Conservation (phyloP, 1,140 invertebrate genomes). For the Teleopsis dalmanni region DNA sequence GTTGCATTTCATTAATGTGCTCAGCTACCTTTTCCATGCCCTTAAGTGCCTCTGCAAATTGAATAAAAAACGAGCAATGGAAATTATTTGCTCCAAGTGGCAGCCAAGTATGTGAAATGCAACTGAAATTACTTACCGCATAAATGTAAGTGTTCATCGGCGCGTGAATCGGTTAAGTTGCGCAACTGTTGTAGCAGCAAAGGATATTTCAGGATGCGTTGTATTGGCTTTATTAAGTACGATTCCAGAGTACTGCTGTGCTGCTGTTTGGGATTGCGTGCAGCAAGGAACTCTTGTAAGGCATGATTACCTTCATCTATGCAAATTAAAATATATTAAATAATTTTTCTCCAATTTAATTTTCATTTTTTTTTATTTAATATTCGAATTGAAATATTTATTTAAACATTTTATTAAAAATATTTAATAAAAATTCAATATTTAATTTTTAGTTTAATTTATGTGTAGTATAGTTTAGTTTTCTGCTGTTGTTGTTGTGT, state of each 20-base stretch:
- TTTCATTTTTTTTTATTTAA: neutral
- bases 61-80: no score
- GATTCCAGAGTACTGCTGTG: constrained; percentile 95
- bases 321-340: neutral
- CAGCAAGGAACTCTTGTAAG: constrained; percentile 87
- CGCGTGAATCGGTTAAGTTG: constrained; percentile 84
- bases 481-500: no score
- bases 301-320: constrained; percentile 91
- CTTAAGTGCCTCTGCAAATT: constrained; percentile 70
- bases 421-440: no score
- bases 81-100: no score
- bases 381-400: no score
- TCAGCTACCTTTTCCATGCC: constrained; percentile 99
- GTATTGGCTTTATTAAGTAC: constrained; percentile 98
- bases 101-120: constrained; percentile 1
- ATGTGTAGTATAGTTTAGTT: no score
- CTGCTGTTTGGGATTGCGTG: constrained; percentile 89
- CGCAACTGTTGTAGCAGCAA: constrained; percentile 89
- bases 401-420: no score
- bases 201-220: constrained; percentile 96
- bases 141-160: constrained; percentile 90
- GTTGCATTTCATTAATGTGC: constrained; percentile 99
- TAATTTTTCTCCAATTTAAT: neutral
- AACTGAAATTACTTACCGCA: constrained; percentile 59
- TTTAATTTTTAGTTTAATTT: no score